Base-by-base conservation (phyloP, 1,140 invertebrate genomes). In the Pseudomyrmex cubaensis region DNA sequence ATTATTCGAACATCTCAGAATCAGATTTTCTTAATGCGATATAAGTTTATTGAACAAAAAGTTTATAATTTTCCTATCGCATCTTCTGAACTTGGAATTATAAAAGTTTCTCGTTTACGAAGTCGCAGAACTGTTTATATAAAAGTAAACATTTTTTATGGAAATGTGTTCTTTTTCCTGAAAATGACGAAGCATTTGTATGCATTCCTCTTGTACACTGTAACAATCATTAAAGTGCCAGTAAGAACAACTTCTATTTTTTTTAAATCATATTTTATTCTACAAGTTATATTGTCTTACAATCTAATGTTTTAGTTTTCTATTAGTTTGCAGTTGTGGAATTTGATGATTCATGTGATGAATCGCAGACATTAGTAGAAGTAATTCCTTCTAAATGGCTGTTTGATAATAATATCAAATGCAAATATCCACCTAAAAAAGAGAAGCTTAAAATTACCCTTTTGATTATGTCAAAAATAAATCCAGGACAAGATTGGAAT, bases 41-140 rank as follows among this genome's bases (percentile, higher is more conserved):
- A 48, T 66, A 66, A 4, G 1, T 66, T 66, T 66, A 2, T 48
- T 10, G n/a, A 66, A 66, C 63, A 67, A 67, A 17, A 67, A 67
- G 17, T 52, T 67, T 67, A 67, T n/a, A 50, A 67, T 67, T 67
- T 50, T 67, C 46, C 44, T 50, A 50, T 67, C 15, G 44, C 17
- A 50, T 67, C 64, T 22, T 67, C 64, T 22, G 46, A 67, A 67
- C 64, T 67, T 50, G 46, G 64, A 50, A 67, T 67, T 67, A 13
- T 50, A 67, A 67, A 67, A 67, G 64, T 67, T 50, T 67, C 64
- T 67, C 64, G 44, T 67, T 67, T 67, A 67, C 17, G 22, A 67
- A 50, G 7, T 67, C n/a, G 50, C 44, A 67, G 1, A 67, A 67
- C 7, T n/a, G 17, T 13, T 67, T 67, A 67, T 48, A 67, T n/a